A percentile compares a stretch with the other conserved stretches of the same genome.
phyloP scores from a whole-genome alignment of 2,113 vertebrate genomes.

The Ornithorhynchus anatinus region DNA sequence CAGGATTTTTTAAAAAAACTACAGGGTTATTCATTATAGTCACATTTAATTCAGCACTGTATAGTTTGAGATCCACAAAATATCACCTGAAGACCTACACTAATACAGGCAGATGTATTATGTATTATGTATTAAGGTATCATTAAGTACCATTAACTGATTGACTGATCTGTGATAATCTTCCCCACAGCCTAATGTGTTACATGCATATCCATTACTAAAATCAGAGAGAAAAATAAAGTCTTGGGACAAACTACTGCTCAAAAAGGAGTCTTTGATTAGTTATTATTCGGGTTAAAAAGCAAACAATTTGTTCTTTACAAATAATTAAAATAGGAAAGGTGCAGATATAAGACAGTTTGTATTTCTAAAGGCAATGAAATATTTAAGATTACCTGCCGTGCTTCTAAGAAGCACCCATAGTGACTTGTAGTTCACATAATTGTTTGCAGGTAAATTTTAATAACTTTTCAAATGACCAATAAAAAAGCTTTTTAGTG shows the following conservation, averaged over 20 bases:
- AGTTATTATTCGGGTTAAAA: not conserved
- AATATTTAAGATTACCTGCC: not conserved
- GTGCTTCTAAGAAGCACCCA: not conserved
- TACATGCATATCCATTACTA: too few species aligned
- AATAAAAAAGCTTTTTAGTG: slow-evolving; percentile 27
- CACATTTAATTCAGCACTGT: slow-evolving; percentile 19
- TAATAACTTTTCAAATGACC: slow-evolving; percentile 35
- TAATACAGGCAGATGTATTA: too few species aligned
- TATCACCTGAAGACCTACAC: too few species aligned
- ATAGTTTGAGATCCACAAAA: too few species aligned
- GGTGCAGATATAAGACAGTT: not conserved
- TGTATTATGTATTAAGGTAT: too few species aligned
- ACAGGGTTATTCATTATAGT: slow-evolving; percentile 27
- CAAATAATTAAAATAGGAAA: not conserved
- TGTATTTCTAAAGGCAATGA: not conserved
- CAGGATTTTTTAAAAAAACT: slow-evolving; percentile 39
- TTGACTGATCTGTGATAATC: too few species aligned
- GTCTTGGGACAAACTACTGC: too few species aligned
- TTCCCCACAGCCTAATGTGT: too few species aligned
- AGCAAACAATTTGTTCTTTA: not conserved
- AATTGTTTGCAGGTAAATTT: slow-evolving; percentile 5
- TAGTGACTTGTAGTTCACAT: not conserved
- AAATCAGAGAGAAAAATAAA: too few species aligned
- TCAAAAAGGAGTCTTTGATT: too few species aligned
- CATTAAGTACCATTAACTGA: too few species aligned